Base-by-base conservation (phyloP, 2,888 invertebrate genomes). In the Pegoplata infirma region DNA sequence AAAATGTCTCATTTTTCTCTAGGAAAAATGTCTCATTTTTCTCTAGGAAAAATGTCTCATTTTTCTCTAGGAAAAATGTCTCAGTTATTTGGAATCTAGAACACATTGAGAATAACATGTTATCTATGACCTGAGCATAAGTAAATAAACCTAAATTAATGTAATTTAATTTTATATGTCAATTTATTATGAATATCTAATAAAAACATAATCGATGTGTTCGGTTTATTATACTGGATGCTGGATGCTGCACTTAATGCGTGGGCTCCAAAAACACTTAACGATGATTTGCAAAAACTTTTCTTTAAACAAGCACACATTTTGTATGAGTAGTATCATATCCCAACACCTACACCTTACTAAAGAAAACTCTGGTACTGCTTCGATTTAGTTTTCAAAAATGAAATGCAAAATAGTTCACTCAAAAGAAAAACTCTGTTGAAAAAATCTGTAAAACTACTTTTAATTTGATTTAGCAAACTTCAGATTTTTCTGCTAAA, bases 251-350 rank as follows among this genome's bases (percentile, higher is more conserved):
- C 5, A 51, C 19, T 6, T 23, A 21, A 17, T 40, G 71, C 71
- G 76, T 76, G 71, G 71, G 76, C 40, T 49, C n/a, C 3, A 23
- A 7, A 40, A 56, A 55, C 68, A 63, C 49, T 68, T 56, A 47
- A 46, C 56, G 32, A 75, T 69, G 63, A 75, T 69, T 69, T 75
- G 75, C 75, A 44, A 63, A 61, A 56, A 14, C 14, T 47, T 36
- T 61, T 32, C 23, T 28, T 49, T 17, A 2, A 36, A 63, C 47
- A 55, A 23, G n/a, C 3, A 40, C n/a, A 40, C 25, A 25, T 25
- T 25, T 25, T 25, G 25, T 25, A n/a, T n/a, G n/a, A n/a, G n/a
- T n/a, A n/a, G n/a, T n/a, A 25, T 25, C 55, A 55, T 21, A 10
- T 14, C 1, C 6, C 55, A 21, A 46, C 10, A 46, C 59, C 23